A percentile compares a stretch with the other conserved stretches of the same genome.
Conservation (phyloP, 2,797 vertebrate genomes). For the Natrix natrix region DNA sequence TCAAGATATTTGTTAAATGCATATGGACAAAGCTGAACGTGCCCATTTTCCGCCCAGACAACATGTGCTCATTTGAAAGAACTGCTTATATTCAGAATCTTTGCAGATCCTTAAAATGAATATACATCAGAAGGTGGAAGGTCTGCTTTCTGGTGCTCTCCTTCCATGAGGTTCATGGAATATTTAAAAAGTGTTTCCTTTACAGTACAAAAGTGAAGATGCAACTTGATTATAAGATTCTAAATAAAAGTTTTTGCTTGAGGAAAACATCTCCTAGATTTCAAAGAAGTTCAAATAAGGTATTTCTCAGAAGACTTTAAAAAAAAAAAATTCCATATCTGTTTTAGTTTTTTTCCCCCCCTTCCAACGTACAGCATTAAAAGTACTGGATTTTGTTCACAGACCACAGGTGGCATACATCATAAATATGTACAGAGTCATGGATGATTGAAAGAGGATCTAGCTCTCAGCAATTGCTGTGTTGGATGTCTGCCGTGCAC, state of each 20-base stretch:
- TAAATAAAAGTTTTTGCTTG: not conserved
- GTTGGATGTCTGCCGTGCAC: not conserved
- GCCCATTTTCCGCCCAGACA: too few species aligned
- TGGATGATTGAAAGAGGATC: not conserved
- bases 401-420: not conserved
- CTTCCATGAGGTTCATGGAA: not conserved
- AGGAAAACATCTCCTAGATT: not conserved
- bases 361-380: too few species aligned
- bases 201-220: not conserved
- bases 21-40: not conserved
- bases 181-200: not conserved
- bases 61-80: not conserved
- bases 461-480: not conserved
- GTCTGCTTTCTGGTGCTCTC: too few species aligned
- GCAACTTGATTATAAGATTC: not conserved
- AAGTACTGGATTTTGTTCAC: not conserved
- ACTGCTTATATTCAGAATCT: not conserved
- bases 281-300: not conserved
- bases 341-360: not conserved
- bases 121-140: not conserved
- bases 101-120: not conserved
- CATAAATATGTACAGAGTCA: not conserved
- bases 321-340: not conserved
- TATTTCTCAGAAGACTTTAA: not conserved
- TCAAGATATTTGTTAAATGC: not conserved